Conservation (phyloP, 2,113 vertebrate species). For the Silurus meridionalis region DNA sequence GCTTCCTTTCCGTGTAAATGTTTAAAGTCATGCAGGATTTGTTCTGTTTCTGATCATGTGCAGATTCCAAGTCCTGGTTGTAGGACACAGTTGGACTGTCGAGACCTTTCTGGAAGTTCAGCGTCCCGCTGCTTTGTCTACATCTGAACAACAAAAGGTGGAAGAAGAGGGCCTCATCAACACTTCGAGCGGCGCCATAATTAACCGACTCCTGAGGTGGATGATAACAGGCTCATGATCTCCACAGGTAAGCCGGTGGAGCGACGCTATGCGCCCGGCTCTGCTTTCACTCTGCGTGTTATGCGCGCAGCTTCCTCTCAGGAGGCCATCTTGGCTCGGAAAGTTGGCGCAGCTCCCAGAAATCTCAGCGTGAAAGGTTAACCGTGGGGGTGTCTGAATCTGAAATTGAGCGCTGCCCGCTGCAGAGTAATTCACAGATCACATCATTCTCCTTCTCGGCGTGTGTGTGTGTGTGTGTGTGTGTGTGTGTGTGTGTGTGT, state of each 20-base stretch:
- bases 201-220: slow-evolving; percentile 44
- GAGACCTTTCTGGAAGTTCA: slow-evolving; percentile 44
- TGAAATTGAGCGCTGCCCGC: slow-evolving; percentile 26
- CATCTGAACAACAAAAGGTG: slow-evolving; percentile 39
- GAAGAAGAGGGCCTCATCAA: slow-evolving; percentile 42
- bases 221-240: slow-evolving; percentile 41
- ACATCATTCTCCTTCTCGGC: background rate
- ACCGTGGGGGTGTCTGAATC: slow-evolving; percentile 41
- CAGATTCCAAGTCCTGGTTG: slow-evolving; percentile 24
- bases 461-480: background rate
- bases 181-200: slow-evolving; percentile 30
- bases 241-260: slow-evolving; percentile 28
- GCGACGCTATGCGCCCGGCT: slow-evolving; percentile 6
- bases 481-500: slow-evolving; percentile 17
- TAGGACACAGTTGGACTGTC: slow-evolving; percentile 38
- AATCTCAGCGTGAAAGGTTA: slow-evolving; percentile 51
- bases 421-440: slow-evolving; percentile 33
- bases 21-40: slow-evolving; percentile 1
- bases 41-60: background rate
- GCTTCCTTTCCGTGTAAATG: background rate
- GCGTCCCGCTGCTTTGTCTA: slow-evolving; percentile 27
- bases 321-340: slow-evolving; percentile 42
- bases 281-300: slow-evolving; percentile 7
- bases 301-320: slow-evolving; percentile 31
- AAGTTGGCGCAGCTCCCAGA: slow-evolving; percentile 57